A percentile compares a stretch with the other conserved stretches of the same genome.
These are phyloP conservation scores for Trachelus tabidus DNA, from an alignment of 2,888 invertebrate species.

Conservation along the genomic window DNA sequence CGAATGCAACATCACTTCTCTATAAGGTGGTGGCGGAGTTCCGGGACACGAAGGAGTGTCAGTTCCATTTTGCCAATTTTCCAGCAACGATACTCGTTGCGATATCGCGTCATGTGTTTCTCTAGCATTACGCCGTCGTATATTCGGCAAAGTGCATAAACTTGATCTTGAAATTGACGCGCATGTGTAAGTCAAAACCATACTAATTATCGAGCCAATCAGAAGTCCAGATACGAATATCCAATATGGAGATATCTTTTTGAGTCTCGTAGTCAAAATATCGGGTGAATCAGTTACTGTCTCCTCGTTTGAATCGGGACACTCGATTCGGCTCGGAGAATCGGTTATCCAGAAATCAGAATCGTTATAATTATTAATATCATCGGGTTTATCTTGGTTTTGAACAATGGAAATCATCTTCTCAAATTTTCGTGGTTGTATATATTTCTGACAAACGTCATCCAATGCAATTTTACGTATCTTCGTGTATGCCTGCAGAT, in stretches of 20 bases:
- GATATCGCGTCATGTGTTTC: conserved; percentile 16
- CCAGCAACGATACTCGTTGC: conserved; percentile 47
- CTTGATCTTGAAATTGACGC: conserved; percentile 32
- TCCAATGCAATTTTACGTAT: conserved; percentile 29
- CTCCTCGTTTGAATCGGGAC: neutral
- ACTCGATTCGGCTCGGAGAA: conserved; percentile 9
- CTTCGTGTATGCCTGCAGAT: conserved; percentile 41
- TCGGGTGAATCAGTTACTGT: neutral
- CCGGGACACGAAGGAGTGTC: conserved; percentile 46
- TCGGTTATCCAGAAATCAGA: conserved; percentile 16
- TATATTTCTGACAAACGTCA: conserved; percentile 31
- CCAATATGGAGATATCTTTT: conserved; percentile 41
- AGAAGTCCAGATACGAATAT: conserved; percentile 51
- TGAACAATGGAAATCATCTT: conserved; percentile 37
- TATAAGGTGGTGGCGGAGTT: conserved; percentile 60
- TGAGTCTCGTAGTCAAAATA: neutral
- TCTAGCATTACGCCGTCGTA: conserved; percentile 14
- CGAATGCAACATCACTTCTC: conserved; percentile 53
- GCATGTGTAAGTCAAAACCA: conserved; percentile 50
- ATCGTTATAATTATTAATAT: neutral
- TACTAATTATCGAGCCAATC: conserved; percentile 44
- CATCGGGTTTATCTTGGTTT: neutral
- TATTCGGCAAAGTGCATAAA: conserved; percentile 28
- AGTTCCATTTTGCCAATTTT: conserved; percentile 32
- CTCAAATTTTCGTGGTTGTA: conserved; percentile 37